These are phyloP conservation scores for Enteromius trimaculatus DNA, from an alignment of 2,797 vertebrate genomes.

Conservation along the genomic window DNA sequence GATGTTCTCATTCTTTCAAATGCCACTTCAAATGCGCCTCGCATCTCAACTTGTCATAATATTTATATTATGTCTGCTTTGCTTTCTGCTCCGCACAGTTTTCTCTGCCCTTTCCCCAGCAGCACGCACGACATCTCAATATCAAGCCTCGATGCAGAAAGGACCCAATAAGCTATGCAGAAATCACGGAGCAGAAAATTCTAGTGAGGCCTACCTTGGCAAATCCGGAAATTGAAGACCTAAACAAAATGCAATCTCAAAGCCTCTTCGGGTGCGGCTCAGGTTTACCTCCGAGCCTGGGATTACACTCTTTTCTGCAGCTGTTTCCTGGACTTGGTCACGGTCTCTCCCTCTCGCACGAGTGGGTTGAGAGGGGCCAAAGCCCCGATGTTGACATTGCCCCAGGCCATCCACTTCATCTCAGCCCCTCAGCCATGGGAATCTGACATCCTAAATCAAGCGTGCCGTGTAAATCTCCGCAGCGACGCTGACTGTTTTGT, in stretches of 20 bases:
- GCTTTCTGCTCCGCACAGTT: neutral
- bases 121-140: conserved; percentile 13
- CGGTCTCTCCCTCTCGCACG: conserved; percentile 58
- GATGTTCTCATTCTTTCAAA: conserved; percentile 36
- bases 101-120: conserved; percentile 9
- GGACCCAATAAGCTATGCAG: conserved; percentile 22
- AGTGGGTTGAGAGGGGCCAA: conserved; percentile 52
- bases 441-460: conserved; percentile 46
- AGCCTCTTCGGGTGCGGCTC: conserved; percentile 50
- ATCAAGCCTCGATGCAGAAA: conserved; percentile 2
- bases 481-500: conserved; percentile 55
- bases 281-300: conserved; percentile 51
- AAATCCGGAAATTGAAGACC: conserved; percentile 56
- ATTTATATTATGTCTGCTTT: conserved; percentile 28
- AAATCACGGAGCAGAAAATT: conserved; percentile 31
- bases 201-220: conserved; percentile 39
- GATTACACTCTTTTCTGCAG: conserved; percentile 28
- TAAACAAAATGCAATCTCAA: conserved; percentile 61
- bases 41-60: conserved; percentile 55
- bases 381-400: conserved; percentile 50
- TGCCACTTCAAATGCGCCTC: conserved; percentile 27
- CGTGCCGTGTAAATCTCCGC: conserved; percentile 29
- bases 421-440: conserved; percentile 42
- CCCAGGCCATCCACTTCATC: conserved; percentile 38
- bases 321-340: conserved; percentile 65